Conservation (phyloP, 2,888 invertebrate genomes). For the Chalcosyrphus nemorum region DNA sequence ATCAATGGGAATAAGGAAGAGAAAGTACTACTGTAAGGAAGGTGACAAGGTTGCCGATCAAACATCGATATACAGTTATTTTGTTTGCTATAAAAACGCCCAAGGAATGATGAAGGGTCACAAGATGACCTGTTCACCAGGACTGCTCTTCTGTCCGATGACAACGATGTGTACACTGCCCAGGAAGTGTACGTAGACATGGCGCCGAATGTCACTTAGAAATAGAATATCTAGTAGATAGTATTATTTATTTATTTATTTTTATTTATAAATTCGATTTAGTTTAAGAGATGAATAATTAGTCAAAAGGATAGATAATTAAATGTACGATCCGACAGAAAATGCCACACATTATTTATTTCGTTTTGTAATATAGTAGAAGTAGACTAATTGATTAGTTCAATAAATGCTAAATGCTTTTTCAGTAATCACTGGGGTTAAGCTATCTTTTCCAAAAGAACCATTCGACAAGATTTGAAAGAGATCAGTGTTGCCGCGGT, state of each 20-base stretch:
- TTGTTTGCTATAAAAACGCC: conserved; percentile 82
- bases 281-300: neutral
- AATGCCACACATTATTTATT: conserved; percentile 26
- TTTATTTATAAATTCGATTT: conserved; percentile 6
- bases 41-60: conserved; percentile 83
- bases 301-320: neutral
- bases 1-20: conserved; percentile 75
- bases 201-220: neutral
- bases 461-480: no score
- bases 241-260: conserved; percentile 33
- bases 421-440: neutral
- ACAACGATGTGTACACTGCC: conserved; percentile 82
- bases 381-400: conserved; percentile 8
- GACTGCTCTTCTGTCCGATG: conserved; percentile 82
- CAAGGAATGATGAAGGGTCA: conserved; percentile 81
- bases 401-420: neutral
- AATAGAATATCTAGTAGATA: neutral
- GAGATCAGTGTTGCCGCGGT: no score
- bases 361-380: conserved; percentile 25
- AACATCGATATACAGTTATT: conserved; percentile 82
- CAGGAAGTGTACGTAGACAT: conserved; percentile 78
- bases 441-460: no score
- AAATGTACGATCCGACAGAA: conserved; percentile 5
- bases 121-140: conserved; percentile 82
- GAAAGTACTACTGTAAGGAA: conserved; percentile 81